A percentile compares a stretch with the other conserved stretches of the same genome.
Evolutionary conservation across 2,113 vertebrate species (phyloP).

Genomic region (Steatornis caripensis): DNA sequence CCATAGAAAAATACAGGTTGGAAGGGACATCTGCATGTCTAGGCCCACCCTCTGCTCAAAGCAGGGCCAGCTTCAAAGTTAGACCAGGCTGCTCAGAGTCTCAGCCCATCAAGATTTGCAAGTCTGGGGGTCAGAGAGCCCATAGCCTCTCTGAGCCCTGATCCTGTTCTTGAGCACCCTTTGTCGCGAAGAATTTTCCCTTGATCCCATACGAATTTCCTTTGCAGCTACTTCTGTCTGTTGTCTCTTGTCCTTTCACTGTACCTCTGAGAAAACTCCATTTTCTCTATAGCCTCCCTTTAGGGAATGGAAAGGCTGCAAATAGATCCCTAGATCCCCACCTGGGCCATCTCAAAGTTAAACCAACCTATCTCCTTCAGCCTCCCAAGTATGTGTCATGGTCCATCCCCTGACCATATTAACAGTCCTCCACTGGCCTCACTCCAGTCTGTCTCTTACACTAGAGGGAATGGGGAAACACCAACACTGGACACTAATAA

Average conservation of each 20-base stretch:
- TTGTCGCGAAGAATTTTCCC: not conserved
- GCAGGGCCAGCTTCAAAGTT: not conserved
- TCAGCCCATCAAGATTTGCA: not conserved
- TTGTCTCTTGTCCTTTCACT: not conserved
- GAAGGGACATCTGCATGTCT: not conserved
- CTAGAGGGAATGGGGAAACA: not conserved
- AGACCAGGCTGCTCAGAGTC: not conserved
- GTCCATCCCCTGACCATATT: not conserved
- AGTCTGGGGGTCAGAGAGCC: not conserved
- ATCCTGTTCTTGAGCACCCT: not conserved
- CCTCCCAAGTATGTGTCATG: accelerated
- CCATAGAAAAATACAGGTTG: not conserved
- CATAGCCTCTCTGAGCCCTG: not conserved
- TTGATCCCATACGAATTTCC: not conserved
- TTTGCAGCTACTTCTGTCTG: not conserved
- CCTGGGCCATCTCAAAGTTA: not conserved
- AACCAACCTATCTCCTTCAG: not conserved
- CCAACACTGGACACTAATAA: not conserved
- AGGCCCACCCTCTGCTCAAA: not conserved
- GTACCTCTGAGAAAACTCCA: not conserved
- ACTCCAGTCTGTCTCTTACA: not conserved
- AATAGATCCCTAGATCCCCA: not conserved
- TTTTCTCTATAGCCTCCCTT: not conserved
- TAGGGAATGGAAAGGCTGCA: not conserved
- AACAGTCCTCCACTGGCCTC: not conserved